Evolutionary conservation across 2,888 invertebrate genomes (phyloP), one percentile per base, ranked within the genome.

Genomic region (Trichacis sp.): DNA sequence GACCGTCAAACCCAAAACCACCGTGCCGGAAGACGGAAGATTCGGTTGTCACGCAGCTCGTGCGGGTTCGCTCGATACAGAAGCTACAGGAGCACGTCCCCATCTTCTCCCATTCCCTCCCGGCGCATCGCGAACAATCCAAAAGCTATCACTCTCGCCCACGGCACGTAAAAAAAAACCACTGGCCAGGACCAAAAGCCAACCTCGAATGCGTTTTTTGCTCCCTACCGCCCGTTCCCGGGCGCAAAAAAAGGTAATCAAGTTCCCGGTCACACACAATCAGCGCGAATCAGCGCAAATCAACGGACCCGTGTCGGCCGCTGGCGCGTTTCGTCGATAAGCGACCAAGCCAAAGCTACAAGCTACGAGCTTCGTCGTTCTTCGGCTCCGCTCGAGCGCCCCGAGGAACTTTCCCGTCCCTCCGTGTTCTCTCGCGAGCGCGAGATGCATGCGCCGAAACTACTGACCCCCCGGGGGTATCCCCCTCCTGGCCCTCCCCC

Each of bases 381-480:
- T 70, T 68, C 33, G 20, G 43, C 53, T 45, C 42, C 19, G 24
- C 30, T 53, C 42, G 36, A 45, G 33, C 30, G 18, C 15, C 14
- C 68, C 62, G 61, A 60, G 46, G 53, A 52, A 59, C 56, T 59
- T 56, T 51, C 18, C 53, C 53, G 52, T 55, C 60, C 56, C 54
- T 47, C 24, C 24, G 3, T 24, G 3, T 50, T 51, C 59, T 59
- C 55, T 54, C 43, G 36, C 24, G n/a, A n/a, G n/a, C 24, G 24
- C 24, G 24, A 8, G 24, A 24, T n/a, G 33, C 59, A 58, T 49
- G 45, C 17, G 12, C 24, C 12, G 38, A 12, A 19, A 40, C 15
- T 15, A 15, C 40, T n/a, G n/a, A n/a, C n/a, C n/a, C n/a, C n/a
- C n/a, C n/a, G n/a, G n/a, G n/a, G n/a, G n/a, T n/a, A n/a, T n/a